Evolutionary conservation across 1,140 invertebrate species (phyloP).

Genomic region (Leptinotarsa undecemlineata): DNA sequence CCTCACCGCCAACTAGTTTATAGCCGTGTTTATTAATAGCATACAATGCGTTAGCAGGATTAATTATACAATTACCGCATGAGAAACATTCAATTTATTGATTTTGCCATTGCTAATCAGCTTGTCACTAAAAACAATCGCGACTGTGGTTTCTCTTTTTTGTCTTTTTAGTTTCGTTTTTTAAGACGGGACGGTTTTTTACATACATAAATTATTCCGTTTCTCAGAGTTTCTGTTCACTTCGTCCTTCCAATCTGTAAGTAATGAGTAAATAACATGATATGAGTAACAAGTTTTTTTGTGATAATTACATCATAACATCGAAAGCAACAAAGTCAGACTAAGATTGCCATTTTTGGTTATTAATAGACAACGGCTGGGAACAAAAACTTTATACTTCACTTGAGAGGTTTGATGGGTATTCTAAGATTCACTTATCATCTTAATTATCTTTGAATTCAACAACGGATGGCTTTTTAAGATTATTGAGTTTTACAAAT

Average conservation of each 20-base stretch:
- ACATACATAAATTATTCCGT: conserved; percentile 1
- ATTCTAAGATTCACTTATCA: too few relatives aligned
- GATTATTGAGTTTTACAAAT: too few relatives aligned
- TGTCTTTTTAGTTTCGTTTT: conserved; percentile 8
- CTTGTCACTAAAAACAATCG: conserved; percentile 25
- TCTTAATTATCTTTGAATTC: too few relatives aligned
- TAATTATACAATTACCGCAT: conserved; percentile 41
- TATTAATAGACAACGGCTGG: too few relatives aligned
- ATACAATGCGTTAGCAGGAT: conserved; percentile 40
- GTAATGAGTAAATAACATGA: background rate
- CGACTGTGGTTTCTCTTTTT: conserved; percentile 1
- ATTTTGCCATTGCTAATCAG: conserved; percentile 32
- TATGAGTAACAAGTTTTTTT: background rate
- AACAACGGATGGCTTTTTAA: too few relatives aligned
- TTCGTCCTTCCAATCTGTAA: background rate
- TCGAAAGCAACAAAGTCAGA: too few relatives aligned
- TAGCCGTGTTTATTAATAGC: conserved; percentile 41
- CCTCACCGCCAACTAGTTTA: conserved; percentile 38
- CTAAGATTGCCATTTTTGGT: too few relatives aligned
- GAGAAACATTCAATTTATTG: conserved; percentile 32
- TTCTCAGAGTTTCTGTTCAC: conserved; percentile 3
- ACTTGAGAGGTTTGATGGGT: too few relatives aligned
- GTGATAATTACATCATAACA: too few relatives aligned
- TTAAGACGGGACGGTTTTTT: background rate
- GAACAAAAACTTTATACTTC: too few relatives aligned